phyloP scores from a whole-genome alignment of 2,113 vertebrate genomes.

The Hypanus sabinus region DNA sequence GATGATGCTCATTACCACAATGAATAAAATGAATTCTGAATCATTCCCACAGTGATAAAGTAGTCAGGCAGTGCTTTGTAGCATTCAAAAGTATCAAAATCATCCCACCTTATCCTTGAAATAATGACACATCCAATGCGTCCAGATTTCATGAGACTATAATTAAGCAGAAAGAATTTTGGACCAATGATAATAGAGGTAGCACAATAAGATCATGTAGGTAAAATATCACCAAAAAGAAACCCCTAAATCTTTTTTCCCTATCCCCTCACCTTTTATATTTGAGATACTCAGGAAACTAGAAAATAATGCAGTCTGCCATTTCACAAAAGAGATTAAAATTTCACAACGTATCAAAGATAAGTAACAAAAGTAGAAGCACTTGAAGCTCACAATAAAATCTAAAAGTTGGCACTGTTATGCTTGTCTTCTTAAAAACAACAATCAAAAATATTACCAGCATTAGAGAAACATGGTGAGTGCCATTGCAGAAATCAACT shows the following conservation, averaged over 20 bases:
- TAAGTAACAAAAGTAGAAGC: slow-evolving; percentile 64
- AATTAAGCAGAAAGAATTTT: neutral
- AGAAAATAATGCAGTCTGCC: slow-evolving; percentile 29
- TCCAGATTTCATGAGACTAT: neutral
- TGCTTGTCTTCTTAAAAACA: slow-evolving; percentile 37
- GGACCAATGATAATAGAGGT: slow-evolving; percentile 6
- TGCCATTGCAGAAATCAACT: slow-evolving; percentile 28
- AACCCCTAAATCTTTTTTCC: neutral
- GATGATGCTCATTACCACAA: slow-evolving; percentile 1
- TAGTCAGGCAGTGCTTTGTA: slow-evolving; percentile 30
- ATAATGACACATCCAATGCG: neutral
- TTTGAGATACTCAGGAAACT: slow-evolving; percentile 25
- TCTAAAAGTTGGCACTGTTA: slow-evolving; percentile 72
- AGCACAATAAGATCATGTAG: slow-evolving; percentile 10
- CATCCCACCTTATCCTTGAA: slow-evolving; percentile 19
- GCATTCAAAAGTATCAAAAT: slow-evolving; percentile 29
- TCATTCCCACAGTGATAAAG: slow-evolving; percentile 31
- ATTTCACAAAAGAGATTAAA: slow-evolving; percentile 55
- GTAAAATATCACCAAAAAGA: slow-evolving; percentile 20
- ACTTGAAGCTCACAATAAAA: slow-evolving; percentile 73
- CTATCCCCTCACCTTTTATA: neutral
- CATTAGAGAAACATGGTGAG: slow-evolving; percentile 29
- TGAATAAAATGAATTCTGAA: slow-evolving; percentile 4
- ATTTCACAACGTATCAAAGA: slow-evolving; percentile 63
- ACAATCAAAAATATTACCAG: slow-evolving; percentile 36